Base-by-base conservation (phyloP, 2,888 invertebrate genomes). In the Trilocha varians region DNA sequence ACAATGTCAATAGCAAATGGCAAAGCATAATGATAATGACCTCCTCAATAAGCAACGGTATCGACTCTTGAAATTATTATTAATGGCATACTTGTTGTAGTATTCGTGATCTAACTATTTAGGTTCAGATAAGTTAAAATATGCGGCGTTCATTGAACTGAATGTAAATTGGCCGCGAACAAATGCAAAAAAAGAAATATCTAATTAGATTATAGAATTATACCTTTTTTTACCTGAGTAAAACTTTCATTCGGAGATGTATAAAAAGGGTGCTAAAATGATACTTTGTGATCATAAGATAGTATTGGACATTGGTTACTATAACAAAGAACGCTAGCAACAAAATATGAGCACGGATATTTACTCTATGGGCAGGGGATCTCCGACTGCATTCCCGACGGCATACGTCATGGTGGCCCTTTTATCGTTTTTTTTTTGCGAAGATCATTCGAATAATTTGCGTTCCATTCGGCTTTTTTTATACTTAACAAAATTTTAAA, bases 21-120 rank as follows among this genome's bases (percentile, higher is more conserved):
- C 52, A 51, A 56, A 55, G 49, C 56, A 55, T 60, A 60, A 65
- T 62, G 63, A 59, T 66, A 65, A 68, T 70, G 56, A 59, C 65
- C 57, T 62, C 60, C 52, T 49, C 52, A 54, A 52, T 49, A 53
- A 51, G 47, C 48, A 76, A 76, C 73, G 68, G 74, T 70, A 70
- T 61, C 59, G 55, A 62, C 57, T 61, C 55, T 62, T 64, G 60
- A 64, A 58, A 59, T 51, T 40, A 39, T 37, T 39, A 58, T 50
- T 50, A 53, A 60, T 65, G 49, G 53, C 46, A 57, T 59, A 55
- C 48, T 11, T 42, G 48, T 45, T 43, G 49, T 56, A 50, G 48
- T 49, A 49, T 54, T 44, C 44, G 48, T 58, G 55, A 57, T 55
- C 51, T 45, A 52, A 38, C 25, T 34, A 38, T 42, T 38, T 34